phyloP scores from a whole-genome alignment of 2,113 vertebrate species.

The Pseudopodoces humilis region DNA sequence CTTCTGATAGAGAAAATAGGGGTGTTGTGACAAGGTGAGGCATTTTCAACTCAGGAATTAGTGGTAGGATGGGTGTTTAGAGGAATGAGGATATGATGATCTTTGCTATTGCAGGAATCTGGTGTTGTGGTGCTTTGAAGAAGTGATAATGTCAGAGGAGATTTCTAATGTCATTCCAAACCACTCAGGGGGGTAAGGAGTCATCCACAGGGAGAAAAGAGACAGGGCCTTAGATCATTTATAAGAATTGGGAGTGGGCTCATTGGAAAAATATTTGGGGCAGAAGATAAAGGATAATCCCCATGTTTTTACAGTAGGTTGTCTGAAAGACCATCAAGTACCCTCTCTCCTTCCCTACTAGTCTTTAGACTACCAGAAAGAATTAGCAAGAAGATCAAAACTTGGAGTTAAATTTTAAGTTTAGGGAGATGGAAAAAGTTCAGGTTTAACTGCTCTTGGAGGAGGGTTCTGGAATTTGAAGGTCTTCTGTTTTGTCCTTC shows the following conservation, averaged over 20 bases:
- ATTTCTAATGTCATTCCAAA: background rate
- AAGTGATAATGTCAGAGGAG: background rate
- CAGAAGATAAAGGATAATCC: background rate
- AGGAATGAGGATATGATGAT: background rate
- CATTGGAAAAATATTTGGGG: background rate
- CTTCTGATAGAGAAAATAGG: background rate
- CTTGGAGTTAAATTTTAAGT: background rate
- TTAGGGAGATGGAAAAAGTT: background rate
- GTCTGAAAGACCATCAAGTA: background rate
- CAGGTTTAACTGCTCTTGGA: background rate
- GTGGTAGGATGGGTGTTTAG: background rate
- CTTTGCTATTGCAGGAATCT: background rate
- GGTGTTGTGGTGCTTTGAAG: background rate
- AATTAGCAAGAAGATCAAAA: background rate
- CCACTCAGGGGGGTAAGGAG: background rate
- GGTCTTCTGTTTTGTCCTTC: background rate
- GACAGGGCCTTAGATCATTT: background rate
- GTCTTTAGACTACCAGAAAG: background rate
- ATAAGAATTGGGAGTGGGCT: background rate
- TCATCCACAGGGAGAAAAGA: background rate
- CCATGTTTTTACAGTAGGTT: background rate
- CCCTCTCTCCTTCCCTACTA: background rate
- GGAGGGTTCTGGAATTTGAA: background rate
- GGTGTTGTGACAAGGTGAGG: background rate
- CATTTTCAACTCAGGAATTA: background rate